These are phyloP conservation scores for Xiphorhynchus erythropygius DNA, from an alignment of 2,797 vertebrate species.

Conservation along the genomic window DNA sequence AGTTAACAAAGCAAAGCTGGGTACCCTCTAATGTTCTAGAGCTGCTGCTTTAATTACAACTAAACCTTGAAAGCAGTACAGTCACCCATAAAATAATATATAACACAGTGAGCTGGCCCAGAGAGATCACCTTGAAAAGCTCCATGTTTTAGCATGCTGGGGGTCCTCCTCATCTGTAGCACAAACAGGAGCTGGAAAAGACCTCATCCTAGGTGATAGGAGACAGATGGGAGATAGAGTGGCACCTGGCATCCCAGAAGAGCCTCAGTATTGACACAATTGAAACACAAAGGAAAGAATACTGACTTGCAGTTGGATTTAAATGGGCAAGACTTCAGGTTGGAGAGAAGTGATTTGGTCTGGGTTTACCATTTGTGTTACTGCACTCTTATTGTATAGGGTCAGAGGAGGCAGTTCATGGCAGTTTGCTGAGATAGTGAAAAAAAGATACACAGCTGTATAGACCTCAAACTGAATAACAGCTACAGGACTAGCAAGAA, in stretches of 20 bases:
- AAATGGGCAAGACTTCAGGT: not conserved
- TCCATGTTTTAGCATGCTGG: not conserved
- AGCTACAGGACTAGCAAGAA: not conserved
- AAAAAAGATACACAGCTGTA: not conserved
- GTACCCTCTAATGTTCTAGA: not conserved
- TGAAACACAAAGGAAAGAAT: not conserved
- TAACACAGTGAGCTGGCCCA: not conserved
- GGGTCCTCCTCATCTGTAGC: not conserved
- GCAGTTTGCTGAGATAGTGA: not conserved
- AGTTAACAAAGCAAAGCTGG: not conserved
- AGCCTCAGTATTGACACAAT: not conserved
- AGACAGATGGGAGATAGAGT: not conserved
- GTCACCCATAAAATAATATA: not conserved
- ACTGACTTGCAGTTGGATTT: not conserved
- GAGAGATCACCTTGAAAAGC: not conserved
- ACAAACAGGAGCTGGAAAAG: not conserved
- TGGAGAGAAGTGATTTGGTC: not conserved
- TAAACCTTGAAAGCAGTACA: constrained; percentile 23
- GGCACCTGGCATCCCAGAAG: not conserved
- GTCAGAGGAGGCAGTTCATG: not conserved
- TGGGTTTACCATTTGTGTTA: not conserved
- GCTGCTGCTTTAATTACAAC: constrained; percentile 35
- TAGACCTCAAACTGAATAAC: not conserved
- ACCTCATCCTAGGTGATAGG: not conserved
- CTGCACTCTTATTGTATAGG: not conserved